phyloP scores from a whole-genome alignment of 2,113 vertebrate species.

The Passerina amoena region DNA sequence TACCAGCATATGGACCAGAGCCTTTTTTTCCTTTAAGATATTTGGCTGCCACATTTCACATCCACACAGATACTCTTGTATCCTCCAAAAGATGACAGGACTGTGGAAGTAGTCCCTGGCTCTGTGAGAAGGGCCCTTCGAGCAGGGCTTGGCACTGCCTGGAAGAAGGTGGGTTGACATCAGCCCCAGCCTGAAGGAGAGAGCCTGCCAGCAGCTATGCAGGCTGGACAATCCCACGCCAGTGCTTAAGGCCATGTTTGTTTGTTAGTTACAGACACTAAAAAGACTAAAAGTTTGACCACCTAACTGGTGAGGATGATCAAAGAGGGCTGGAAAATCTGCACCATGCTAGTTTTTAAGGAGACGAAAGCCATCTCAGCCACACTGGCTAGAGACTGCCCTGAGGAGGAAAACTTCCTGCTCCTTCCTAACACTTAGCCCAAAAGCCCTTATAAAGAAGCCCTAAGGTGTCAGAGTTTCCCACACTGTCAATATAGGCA shows the following conservation, averaged over 20 bases:
- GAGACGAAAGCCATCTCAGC: not conserved
- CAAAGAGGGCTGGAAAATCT: not conserved
- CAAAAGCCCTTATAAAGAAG: not conserved
- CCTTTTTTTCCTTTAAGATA: not conserved
- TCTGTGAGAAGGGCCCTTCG: not conserved
- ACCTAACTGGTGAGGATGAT: not conserved
- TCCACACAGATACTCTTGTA: accelerated
- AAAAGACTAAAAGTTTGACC: not conserved
- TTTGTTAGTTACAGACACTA: not conserved
- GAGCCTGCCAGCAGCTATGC: accelerated
- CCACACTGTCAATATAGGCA: not conserved
- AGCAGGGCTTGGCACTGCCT: not conserved
- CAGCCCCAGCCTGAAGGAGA: not conserved
- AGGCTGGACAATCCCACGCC: not conserved
- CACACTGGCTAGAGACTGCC: not conserved
- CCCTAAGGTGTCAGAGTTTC: not conserved
- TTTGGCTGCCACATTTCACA: not conserved
- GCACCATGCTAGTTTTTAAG: not conserved
- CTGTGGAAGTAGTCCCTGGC: not conserved
- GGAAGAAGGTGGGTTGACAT: not conserved
- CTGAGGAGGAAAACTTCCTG: not conserved
- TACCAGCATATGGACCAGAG: not conserved
- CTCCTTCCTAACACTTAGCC: not conserved
- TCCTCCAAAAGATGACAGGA: not conserved
- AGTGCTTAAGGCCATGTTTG: accelerated